These are phyloP conservation scores for Grantiella picta DNA, from an alignment of 2,113 vertebrate species.

Conservation along the genomic window DNA sequence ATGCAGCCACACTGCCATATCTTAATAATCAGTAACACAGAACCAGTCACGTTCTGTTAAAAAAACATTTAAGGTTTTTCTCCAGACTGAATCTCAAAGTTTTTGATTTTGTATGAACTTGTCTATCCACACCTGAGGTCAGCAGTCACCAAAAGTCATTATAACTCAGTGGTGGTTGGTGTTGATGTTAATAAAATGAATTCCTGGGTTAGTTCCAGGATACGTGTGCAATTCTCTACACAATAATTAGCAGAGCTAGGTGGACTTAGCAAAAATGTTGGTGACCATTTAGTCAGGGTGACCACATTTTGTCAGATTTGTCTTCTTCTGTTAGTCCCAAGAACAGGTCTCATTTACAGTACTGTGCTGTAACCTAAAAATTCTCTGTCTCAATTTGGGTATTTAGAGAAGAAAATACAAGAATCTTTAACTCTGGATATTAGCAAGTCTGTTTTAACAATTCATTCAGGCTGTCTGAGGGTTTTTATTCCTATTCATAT, in stretches of 20 bases:
- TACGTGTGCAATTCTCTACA: not conserved
- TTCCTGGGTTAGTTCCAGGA: not conserved
- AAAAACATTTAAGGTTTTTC: not conserved
- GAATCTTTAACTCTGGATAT: not conserved
- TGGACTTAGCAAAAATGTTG: not conserved
- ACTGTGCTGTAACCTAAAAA: not conserved
- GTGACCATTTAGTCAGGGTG: not conserved
- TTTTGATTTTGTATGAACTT: not conserved
- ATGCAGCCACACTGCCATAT: not conserved
- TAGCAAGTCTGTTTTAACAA: not conserved
- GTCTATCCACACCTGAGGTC: not conserved
- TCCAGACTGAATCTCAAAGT: not conserved
- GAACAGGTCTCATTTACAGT: not conserved
- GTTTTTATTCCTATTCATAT: not conserved
- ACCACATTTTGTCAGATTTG: not conserved
- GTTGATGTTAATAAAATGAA: not conserved
- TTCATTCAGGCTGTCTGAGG: not conserved
- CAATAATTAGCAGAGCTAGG: not conserved
- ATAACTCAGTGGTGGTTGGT: not conserved
- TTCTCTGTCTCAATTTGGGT: not conserved
- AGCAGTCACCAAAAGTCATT: not conserved
- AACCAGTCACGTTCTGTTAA: not conserved
- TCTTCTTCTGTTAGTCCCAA: not conserved
- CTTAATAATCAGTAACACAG: not conserved
- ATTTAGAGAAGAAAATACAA: not conserved